Base-by-base conservation (phyloP, 2,797 vertebrate species). In the Channa striata region DNA sequence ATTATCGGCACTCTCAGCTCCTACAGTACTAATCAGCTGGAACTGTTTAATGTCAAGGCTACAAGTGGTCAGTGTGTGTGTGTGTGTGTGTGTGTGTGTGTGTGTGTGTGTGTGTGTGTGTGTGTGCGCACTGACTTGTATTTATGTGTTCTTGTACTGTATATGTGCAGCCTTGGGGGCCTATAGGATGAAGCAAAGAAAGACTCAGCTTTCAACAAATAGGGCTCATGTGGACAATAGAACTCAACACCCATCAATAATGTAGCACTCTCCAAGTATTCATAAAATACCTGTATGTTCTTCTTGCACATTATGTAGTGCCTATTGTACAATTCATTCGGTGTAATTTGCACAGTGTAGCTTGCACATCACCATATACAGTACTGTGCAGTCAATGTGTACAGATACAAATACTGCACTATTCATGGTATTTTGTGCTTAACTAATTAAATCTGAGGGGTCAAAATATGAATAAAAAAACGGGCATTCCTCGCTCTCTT, bases 1-100 rank as follows among this genome's bases (percentile, higher is more conserved):
- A 67, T 89, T 90, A 91, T 90, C 87, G 44, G 74, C 25, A 30
- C 25, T 30, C 25, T 30, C 25, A 30, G 25, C 25, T 30, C 25
- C 25, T 30, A 30, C 25, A 30, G 25, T 30, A 30, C 74, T 81
- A 82, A 85, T 89, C 84, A 82, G 61, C 76, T 66, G 70, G 72
- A 81, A 81, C 76, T 66, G 80, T 82, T 74, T 80, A 48, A 79
- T 82, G 85, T 81, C 85, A 84, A 67, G 51, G 60, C 67, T 54
- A 68, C 58, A 50, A 80, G 68, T 92, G 90, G 90, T 90, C 93
- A 93, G 87, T 74, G 40, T 87, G 53, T 89, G 82, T 70, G 84
- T 74, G 21, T 19, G 33, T 42, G 40, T 87, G 53, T 89, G 82
- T 70, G 84, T 74, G 21, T 19, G 33, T 42, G 87, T 74, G 40